Percentiles rank a stretch among this genome's conserved stretches.
Conservation (phyloP, 2,797 vertebrate species). For the Zenarchopterus dispar region DNA sequence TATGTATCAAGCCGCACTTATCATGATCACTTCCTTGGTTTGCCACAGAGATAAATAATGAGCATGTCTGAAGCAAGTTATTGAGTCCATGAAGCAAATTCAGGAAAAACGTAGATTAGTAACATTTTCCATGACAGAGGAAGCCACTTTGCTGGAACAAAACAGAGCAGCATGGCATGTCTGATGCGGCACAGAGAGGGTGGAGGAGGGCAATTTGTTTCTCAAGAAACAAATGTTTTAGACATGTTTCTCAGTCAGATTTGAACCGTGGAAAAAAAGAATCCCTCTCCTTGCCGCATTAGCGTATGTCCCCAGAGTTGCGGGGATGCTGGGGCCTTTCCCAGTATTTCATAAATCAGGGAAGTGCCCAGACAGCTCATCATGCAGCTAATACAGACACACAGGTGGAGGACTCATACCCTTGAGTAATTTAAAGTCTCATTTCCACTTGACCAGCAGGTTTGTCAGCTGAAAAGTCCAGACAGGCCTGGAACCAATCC, state of each 20-base stretch:
- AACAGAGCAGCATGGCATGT: conserved; percentile 59
- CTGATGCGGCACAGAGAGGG: conserved; percentile 50
- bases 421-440: no score
- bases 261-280: conserved; percentile 26
- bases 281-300: conserved; percentile 14
- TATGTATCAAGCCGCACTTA: conserved; percentile 62
- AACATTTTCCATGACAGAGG: conserved; percentile 82
- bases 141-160: conserved; percentile 59
- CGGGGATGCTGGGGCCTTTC: not conserved
- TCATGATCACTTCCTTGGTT: conserved; percentile 65
- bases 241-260: conserved; percentile 22
- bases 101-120: conserved; percentile 64
- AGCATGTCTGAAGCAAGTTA: conserved; percentile 57
- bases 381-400: no score
- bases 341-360: conserved; percentile 26
- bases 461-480: not conserved
- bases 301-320: no score
- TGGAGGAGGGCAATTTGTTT: conserved; percentile 38
- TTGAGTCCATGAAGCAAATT: conserved; percentile 58
- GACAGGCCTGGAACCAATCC: no score
- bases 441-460: not conserved
- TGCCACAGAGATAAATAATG: conserved; percentile 68
- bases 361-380: conserved; percentile 14
- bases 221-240: conserved; percentile 39
- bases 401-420: no score